A percentile compares a stretch with the other conserved stretches of the same genome.
Conservation (phyloP, 2,113 vertebrate genomes). For the Sceloporus undulatus region DNA sequence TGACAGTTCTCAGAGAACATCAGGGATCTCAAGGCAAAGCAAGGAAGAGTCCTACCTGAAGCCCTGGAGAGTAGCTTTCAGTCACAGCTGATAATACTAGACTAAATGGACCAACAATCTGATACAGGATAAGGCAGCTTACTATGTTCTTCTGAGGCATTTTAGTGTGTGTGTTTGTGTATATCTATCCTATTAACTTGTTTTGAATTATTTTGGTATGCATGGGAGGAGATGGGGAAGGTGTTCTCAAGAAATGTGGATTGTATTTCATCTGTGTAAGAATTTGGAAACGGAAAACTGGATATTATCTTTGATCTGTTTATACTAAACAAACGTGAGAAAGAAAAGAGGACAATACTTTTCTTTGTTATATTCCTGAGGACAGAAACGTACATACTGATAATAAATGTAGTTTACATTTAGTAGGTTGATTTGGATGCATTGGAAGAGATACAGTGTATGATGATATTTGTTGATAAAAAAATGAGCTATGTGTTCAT, state of each 20-base stretch:
- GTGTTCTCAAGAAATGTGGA: neutral
- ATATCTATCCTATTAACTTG: neutral
- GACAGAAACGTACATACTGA: neutral
- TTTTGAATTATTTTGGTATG: neutral
- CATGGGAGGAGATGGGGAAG: too few relatives aligned
- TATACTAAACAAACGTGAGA: neutral
- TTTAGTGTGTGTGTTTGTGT: neutral
- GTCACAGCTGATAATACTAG: too few relatives aligned
- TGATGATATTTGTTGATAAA: neutral
- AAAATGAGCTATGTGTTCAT: neutral
- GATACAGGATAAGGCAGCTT: neutral
- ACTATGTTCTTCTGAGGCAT: neutral
- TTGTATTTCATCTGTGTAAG: neutral
- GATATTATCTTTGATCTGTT: conserved; percentile 11
- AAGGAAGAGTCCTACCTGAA: too few relatives aligned
- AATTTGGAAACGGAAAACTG: neutral
- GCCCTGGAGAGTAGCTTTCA: neutral
- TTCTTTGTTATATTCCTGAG: neutral
- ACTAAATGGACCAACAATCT: too few relatives aligned
- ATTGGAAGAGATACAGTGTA: neutral
- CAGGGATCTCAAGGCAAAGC: too few relatives aligned
- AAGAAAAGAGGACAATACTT: neutral
- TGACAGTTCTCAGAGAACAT: too few relatives aligned
- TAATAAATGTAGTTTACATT: conserved; percentile 13
- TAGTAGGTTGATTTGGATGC: neutral